phyloP scores from a whole-genome alignment of 2,888 invertebrate genomes.

The Mesorhabditis spiculigera region DNA sequence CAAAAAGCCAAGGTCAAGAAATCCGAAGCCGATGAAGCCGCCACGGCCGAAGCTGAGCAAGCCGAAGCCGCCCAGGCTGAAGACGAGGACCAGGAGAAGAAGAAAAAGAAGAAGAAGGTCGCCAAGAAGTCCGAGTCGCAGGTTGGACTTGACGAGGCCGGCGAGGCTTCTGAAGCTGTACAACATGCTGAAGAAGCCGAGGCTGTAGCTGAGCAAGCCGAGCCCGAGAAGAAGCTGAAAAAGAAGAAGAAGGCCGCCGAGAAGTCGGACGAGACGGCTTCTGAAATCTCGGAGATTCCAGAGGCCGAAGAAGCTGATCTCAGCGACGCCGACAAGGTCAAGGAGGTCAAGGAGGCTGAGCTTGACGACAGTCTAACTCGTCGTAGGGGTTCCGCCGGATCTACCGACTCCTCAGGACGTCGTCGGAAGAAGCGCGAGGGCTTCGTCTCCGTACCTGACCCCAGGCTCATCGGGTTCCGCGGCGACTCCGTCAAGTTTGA shows the following conservation, averaged over 20 bases:
- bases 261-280: constrained; percentile 21
- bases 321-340: constrained; percentile 16
- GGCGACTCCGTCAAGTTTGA: constrained; percentile 50
- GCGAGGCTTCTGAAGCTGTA: constrained; percentile 9
- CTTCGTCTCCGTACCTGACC: constrained; percentile 42
- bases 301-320: neutral
- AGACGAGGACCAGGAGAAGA: constrained; percentile 15
- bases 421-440: constrained; percentile 46
- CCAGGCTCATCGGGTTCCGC: constrained; percentile 39
- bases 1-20: constrained; percentile 13
- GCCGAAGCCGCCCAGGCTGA: constrained; percentile 14
- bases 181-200: constrained; percentile 17
- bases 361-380: constrained; percentile 9
- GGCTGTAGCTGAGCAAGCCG: constrained; percentile 20
- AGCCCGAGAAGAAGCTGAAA: constrained; percentile 22
- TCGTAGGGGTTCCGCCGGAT: constrained; percentile 14
- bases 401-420: constrained; percentile 23
- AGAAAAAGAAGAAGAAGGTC: constrained; percentile 10
- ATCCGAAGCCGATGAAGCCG: constrained; percentile 9
- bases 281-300: constrained; percentile 13
- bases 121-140: constrained; percentile 7
- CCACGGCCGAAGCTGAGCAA: constrained; percentile 14
- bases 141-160: constrained; percentile 5
- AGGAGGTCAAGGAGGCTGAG: constrained; percentile 11
- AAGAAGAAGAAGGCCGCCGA: constrained; percentile 26